Evolutionary conservation across 2,797 vertebrate genomes (phyloP).

Genomic region (Spinus pinus): DNA sequence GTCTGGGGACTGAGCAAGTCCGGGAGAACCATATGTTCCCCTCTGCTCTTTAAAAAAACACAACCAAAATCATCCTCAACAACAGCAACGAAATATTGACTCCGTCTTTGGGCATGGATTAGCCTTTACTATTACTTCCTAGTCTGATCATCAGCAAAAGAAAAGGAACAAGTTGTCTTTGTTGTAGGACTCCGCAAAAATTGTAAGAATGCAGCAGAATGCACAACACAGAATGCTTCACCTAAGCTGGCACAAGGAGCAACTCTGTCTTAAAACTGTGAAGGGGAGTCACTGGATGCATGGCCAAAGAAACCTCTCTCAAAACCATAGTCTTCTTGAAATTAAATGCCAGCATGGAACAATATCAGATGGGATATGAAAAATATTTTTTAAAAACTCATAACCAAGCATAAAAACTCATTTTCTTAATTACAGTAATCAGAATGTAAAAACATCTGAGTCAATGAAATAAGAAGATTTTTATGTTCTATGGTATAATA

Average conservation of each 20-base stretch:
- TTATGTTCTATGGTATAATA: neutral
- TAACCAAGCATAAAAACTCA: neutral
- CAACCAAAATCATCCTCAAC: neutral
- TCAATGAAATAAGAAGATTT: neutral
- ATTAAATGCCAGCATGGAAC: neutral
- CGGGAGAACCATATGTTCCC: neutral
- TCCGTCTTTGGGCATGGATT: neutral
- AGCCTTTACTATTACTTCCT: neutral
- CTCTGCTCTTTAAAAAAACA: fast-evolving
- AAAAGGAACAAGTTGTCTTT: neutral
- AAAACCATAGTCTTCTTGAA: neutral
- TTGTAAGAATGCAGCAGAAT: neutral
- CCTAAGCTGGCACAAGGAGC: neutral
- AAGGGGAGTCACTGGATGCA: neutral
- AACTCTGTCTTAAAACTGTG: neutral
- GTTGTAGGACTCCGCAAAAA: neutral
- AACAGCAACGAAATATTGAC: neutral
- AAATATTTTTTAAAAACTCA: neutral
- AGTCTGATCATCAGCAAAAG: neutral
- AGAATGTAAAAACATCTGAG: neutral
- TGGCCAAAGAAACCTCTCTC: neutral
- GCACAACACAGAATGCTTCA: neutral
- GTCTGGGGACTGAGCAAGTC: neutral
- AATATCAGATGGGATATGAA: neutral
- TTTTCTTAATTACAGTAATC: neutral